Conservation (phyloP, 2,888 invertebrate genomes). For the Morpho helenor region DNA sequence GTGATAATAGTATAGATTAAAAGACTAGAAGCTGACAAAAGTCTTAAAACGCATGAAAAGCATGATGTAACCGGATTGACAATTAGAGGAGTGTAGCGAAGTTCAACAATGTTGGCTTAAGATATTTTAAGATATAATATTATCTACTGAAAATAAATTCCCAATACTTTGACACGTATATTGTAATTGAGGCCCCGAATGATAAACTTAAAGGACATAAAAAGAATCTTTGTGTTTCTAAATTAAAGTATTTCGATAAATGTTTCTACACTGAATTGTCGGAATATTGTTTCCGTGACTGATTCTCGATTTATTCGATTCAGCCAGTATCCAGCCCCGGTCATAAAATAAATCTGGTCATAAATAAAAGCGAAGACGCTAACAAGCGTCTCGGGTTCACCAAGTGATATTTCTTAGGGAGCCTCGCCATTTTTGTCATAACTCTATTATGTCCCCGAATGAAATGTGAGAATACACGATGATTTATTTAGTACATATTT, state of each 20-base stretch:
- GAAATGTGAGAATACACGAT: conserved; percentile 66
- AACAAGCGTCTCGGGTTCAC: conserved; percentile 79
- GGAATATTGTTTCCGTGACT: conserved; percentile 50
- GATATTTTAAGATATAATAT: no score
- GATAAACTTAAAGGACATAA: no score
- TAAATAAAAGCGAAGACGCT: conserved; percentile 77
- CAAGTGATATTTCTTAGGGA: conserved; percentile 72
- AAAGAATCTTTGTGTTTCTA: no score
- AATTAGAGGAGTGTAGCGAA: no score
- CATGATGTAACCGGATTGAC: no score
- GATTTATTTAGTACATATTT: conserved; percentile 45
- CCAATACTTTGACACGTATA: no score
- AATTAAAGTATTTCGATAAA: neutral
- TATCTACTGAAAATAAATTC: no score
- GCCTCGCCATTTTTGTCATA: conserved; percentile 73
- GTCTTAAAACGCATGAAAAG: no score
- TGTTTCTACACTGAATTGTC: conserved; percentile 34
- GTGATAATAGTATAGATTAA: no score
- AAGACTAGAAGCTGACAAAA: no score
- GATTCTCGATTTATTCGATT: conserved; percentile 56
- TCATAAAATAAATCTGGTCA: conserved; percentile 78
- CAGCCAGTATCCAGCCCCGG: conserved; percentile 51
- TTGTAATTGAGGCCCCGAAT: no score
- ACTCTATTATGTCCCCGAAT: conserved; percentile 71
- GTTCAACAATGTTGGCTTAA: no score